Base-by-base conservation (phyloP, 2,797 vertebrate genomes). In the Aythya fuligula region DNA sequence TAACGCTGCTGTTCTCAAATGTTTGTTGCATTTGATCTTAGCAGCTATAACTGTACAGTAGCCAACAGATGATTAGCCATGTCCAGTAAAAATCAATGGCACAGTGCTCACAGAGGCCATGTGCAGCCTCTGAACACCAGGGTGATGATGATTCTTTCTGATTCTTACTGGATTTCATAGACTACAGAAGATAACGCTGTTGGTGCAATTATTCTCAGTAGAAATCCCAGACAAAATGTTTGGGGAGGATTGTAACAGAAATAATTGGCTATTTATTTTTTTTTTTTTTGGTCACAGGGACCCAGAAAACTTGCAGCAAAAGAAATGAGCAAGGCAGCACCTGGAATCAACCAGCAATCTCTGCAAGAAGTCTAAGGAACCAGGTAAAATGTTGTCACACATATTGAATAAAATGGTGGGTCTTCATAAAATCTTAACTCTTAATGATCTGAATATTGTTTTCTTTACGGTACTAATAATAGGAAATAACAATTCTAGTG, bases 361-460 rank as follows among this genome's bases (percentile, higher is more conserved):
- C 88, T 97, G 98, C 38, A 98, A 99, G 86, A 98, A 98, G 98
- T 98, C 98, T 75, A 98, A 98, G 97, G 98, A 98, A 96, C 98
- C 94, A 98, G 98, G 97, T 98, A 98, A 89, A 99, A 99, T 97
- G 98, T 98, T 43, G 98, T 98, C 7, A 93, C 98, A 79, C 98
- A 98, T 21, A 97, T 97, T 76, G 98, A 98, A 82, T 98, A 99
- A 96, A 95, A 98, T 14, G 98, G 98, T 96, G 98, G 98, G 39
- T 99, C 99, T 98, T 98, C 99, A 95, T 97, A 98, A 28, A 99
- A 98, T 74, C 95, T 99, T 94, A 98, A 97, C 32, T 99, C 98
- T 86, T 99, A 97, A 96, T 58, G 78, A 94, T 76, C 19, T 64
- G 41, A 89, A 30, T 78, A 51, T 70, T 77, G 6, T 70, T 53